Evolutionary conservation across 2,797 vertebrate genomes (phyloP).

Genomic region (Acanthurus leucopareius): DNA sequence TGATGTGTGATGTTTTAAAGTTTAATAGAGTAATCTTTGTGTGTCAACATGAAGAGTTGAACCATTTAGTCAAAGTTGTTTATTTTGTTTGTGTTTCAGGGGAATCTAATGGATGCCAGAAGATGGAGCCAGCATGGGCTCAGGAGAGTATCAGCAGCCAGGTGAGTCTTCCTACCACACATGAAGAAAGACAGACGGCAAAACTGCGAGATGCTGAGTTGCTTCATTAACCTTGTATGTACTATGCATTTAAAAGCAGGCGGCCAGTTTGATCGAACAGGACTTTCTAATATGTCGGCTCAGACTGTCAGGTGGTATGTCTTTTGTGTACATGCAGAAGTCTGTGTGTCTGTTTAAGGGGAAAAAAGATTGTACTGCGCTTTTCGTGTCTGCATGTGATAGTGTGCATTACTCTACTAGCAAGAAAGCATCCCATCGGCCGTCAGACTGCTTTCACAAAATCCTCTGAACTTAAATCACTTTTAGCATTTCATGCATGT

Average conservation of each 20-base stretch:
- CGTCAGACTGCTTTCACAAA: constrained; percentile 24
- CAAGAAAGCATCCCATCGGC: constrained; percentile 22
- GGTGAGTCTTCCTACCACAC: constrained; percentile 51
- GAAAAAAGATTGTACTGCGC: background rate
- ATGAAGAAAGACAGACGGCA: constrained; percentile 66
- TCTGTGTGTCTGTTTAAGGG: background rate
- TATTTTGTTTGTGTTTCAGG: constrained; percentile 8
- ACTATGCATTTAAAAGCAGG: constrained; percentile 60
- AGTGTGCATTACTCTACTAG: constrained; percentile 9
- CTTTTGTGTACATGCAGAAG: background rate
- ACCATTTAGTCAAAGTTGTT: background rate
- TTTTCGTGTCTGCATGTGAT: constrained; percentile 7
- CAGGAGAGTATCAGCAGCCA: constrained; percentile 37
- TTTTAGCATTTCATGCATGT: constrained; percentile 47
- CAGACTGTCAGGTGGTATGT: background rate
- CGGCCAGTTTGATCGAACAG: constrained; percentile 52
- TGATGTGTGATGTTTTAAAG: constrained; percentile 32
- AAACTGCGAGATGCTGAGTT: constrained; percentile 59
- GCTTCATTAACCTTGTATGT: constrained; percentile 77
- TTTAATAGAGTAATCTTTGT: constrained; percentile 31
- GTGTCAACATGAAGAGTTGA: constrained; percentile 6
- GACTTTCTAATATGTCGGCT: constrained; percentile 29
- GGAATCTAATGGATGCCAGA: constrained; percentile 38
- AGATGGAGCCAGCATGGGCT: constrained; percentile 34
- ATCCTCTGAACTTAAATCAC: constrained; percentile 48